These are phyloP conservation scores for Eupithecia tripunctaria DNA, from an alignment of 2,888 invertebrate species.

Conservation along the genomic window DNA sequence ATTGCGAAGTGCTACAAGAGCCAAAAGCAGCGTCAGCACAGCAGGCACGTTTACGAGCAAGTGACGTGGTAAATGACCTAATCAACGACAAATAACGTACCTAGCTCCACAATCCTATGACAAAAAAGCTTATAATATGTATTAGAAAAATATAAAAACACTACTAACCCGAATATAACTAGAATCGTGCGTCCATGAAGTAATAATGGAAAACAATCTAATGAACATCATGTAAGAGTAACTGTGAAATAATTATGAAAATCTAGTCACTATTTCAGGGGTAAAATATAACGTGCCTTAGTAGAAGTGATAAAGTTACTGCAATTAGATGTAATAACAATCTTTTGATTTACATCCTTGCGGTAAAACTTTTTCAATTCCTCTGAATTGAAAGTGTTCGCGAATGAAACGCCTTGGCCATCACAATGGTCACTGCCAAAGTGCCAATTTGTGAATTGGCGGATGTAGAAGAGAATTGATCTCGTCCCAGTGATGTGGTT, in stretches of 20 bases:
- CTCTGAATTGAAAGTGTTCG: too few species aligned
- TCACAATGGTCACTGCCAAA: constrained; percentile 4
- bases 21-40: constrained; percentile 22
- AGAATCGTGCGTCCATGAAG: not conserved
- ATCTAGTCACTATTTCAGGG: not conserved
- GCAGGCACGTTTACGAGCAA: constrained; percentile 11
- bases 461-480: not conserved
- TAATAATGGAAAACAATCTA: not conserved
- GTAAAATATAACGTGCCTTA: not conserved
- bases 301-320: too few species aligned
- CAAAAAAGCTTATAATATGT: not conserved
- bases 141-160: not conserved
- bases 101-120: not conserved
- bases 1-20: not conserved
- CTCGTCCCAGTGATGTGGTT: not conserved
- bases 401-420: not conserved
- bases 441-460: constrained; percentile 15
- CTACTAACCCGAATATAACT: not conserved
- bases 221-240: not conserved
- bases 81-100: not conserved
- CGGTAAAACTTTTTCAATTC: not conserved
- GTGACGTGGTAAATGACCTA: constrained; percentile 2
- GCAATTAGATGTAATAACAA: not conserved
- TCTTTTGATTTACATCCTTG: not conserved
- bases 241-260: constrained; percentile 3